Evolutionary conservation across 1,140 invertebrate genomes (phyloP).

Genomic region (Epicauta chinensis): DNA sequence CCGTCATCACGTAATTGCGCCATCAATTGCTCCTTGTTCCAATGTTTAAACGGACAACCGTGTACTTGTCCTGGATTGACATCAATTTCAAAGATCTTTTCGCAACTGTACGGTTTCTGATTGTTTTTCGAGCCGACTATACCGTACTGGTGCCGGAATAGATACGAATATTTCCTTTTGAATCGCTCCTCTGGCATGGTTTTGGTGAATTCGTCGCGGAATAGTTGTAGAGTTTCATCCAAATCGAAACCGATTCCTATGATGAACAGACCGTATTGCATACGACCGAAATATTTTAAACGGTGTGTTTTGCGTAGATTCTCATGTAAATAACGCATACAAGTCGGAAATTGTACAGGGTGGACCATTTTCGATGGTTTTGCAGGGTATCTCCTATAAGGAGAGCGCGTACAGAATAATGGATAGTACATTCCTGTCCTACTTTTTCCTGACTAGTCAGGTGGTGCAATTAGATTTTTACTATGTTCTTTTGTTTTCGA

Average conservation of each 20-base stretch:
- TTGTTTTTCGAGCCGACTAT: constrained; percentile 86
- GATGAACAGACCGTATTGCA: constrained; percentile 90
- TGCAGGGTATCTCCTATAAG: too few species aligned
- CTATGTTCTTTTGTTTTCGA: too few species aligned
- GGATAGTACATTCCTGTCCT: too few species aligned
- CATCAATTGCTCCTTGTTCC: constrained; percentile 60
- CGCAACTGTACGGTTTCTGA: constrained; percentile 85
- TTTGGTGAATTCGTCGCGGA: constrained; percentile 84
- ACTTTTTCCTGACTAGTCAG: too few species aligned
- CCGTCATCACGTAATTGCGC: constrained; percentile 60
- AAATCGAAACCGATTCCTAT: constrained; percentile 58
- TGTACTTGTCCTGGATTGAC: constrained; percentile 74
- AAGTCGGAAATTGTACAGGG: constrained; percentile 91
- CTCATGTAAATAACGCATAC: constrained; percentile 59
- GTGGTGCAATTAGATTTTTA: too few species aligned
- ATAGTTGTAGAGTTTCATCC: constrained; percentile 55
- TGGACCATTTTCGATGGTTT: too few species aligned
- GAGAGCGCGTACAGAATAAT: too few species aligned
- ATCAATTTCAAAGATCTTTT: constrained; percentile 77
- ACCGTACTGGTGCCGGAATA: constrained; percentile 89
- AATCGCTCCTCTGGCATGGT: constrained; percentile 84
- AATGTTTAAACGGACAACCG: constrained; percentile 87
- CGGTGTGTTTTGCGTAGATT: constrained; percentile 69
- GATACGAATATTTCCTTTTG: constrained; percentile 87
- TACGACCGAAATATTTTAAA: constrained; percentile 77